Percentiles rank a stretch among this genome's conserved stretches.
These are phyloP conservation scores for Albula goreensis DNA, from an alignment of 2,113 vertebrate genomes.

Conservation along the genomic window DNA sequence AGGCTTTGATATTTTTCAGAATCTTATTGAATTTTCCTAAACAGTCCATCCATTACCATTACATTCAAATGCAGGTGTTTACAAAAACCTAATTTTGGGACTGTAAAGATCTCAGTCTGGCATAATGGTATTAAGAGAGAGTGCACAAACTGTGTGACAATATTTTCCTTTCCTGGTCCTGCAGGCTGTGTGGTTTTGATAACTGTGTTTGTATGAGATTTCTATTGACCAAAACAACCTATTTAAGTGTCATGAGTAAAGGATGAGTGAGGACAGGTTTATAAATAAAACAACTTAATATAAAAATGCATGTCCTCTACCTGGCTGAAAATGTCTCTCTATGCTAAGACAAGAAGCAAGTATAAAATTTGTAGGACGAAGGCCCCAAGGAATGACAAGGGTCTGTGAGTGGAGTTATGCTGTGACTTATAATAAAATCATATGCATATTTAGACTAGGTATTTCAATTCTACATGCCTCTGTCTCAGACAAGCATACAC, in stretches of 20 bases:
- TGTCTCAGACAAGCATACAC: too few species aligned
- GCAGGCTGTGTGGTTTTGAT: background rate
- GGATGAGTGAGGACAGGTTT: background rate
- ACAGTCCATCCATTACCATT: background rate
- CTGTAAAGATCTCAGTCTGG: background rate
- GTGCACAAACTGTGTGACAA: background rate
- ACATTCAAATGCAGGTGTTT: background rate
- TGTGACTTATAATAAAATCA: background rate
- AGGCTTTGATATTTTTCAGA: background rate
- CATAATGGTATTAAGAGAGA: too few species aligned
- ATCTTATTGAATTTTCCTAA: background rate
- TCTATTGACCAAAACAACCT: background rate
- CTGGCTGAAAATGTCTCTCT: background rate
- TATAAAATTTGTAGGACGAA: background rate
- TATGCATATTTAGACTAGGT: background rate
- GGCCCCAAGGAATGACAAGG: too few species aligned
- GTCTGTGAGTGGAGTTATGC: too few species aligned
- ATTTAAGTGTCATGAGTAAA: background rate
- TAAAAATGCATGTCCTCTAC: too few species aligned
- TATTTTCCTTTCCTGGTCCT: background rate
- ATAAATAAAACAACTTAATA: background rate
- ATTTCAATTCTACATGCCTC: too few species aligned
- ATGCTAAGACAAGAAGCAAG: background rate
- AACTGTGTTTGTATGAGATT: background rate
- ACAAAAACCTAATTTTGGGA: background rate